Evolutionary conservation across 2,797 vertebrate species (phyloP), one percentile per base, ranked within the genome.

Genomic region (Dallia pectoralis): DNA sequence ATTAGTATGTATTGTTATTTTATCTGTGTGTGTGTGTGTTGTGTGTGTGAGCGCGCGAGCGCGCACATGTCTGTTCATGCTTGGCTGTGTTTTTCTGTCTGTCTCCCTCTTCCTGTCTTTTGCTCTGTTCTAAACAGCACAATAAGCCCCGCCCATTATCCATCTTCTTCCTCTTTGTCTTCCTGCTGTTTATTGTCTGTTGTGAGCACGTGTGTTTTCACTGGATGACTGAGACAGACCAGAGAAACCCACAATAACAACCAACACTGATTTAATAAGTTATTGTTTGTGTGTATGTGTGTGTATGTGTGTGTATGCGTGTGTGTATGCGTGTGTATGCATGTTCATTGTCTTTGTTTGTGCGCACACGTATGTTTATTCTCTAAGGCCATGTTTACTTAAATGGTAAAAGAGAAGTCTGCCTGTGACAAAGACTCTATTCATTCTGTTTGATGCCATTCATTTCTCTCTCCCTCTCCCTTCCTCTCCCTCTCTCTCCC

Each of bases 371-470:
- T 62, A 51, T 83, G 81, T 83, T 86, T 82, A 78, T 82, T 70
- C 79, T 79, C 79, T 80, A 84, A 81, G 80, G 72, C 74, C 73
- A 44, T 84, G 82, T 78, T 81, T 77, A 74, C 79, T 88, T 86
- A 72, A 82, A 81, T 61, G 79, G 63, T 64, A 36, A 69, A 67
- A 74, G 68, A 77, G 71, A 74, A 74, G 75, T 67, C 79, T 74
- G 74, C 65, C 40, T 44, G 75, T 83, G 83, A 91, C 86, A 89
- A 87, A 87, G 86, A 85, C 74, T 68, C 79, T 77, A 84, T 85
- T 91, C 87, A 85, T 44, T 63, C 68, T 61, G 73, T 63, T 73
- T 76, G 67, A 73, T 81, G 73, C 77, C 82, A 85, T 87, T 86
- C 84, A 84, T 82, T 67, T 53, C n/a, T 36, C 15, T 44, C 29